phyloP scores from a whole-genome alignment of 2,888 invertebrate species.

The Ischnura elegans region DNA sequence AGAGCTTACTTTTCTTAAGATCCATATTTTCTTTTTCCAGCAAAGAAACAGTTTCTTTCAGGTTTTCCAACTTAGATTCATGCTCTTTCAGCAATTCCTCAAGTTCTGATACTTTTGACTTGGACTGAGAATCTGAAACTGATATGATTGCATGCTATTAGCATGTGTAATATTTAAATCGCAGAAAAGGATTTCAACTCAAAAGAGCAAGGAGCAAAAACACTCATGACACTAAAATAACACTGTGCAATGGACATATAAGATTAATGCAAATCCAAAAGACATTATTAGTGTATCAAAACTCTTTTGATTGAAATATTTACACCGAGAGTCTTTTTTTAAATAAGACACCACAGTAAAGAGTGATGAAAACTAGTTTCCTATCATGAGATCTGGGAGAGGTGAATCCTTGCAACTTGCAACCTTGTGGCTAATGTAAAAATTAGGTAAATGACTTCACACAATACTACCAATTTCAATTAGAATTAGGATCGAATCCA shows the following conservation, averaged over 20 bases:
- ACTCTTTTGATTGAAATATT: neutral
- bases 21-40: constrained; percentile 70
- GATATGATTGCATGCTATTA: constrained; percentile 8
- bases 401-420: no score
- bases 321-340: no score
- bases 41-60: constrained; percentile 71
- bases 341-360: no score
- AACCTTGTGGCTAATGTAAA: no score
- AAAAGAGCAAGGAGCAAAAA: neutral
- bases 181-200: neutral
- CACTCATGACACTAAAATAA: neutral
- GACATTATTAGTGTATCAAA: neutral
- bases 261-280: neutral
- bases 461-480: no score
- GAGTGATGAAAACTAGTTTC: no score
- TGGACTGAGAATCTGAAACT: constrained; percentile 68
- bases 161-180: neutral
- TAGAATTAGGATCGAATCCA: no score
- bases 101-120: constrained; percentile 70
- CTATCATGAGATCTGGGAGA: no score
- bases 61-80: constrained; percentile 71
- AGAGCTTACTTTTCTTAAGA: constrained; percentile 40
- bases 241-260: neutral
- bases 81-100: constrained; percentile 71
- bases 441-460: no score